These are phyloP conservation scores for Spea hammondii DNA, from an alignment of 2,797 vertebrate species.

Conservation along the genomic window DNA sequence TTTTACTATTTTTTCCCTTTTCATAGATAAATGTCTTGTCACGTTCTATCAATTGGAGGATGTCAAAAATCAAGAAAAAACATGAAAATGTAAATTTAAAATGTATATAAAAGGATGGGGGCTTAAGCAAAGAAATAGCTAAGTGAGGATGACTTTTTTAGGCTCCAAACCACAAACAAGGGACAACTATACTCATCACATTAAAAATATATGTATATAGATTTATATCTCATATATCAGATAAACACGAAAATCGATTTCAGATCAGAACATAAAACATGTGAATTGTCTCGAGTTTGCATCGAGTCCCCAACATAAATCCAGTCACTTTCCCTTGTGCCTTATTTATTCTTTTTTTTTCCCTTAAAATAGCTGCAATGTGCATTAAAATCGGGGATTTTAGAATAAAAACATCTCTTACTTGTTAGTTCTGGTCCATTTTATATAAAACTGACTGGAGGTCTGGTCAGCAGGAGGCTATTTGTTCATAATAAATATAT, in stretches of 20 bases:
- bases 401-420: conserved; percentile 84
- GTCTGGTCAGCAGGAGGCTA: conserved; percentile 13
- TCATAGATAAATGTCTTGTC: not conserved
- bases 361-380: conserved; percentile 65
- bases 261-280: conserved; percentile 71
- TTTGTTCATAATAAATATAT: not conserved
- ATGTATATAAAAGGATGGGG: not conserved
- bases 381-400: conserved; percentile 58
- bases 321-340: conserved; percentile 60
- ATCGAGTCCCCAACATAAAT: conserved; percentile 69
- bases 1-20: not conserved
- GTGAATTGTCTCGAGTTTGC: conserved; percentile 65
- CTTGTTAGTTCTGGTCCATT: conserved; percentile 81
- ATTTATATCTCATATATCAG: conserved; percentile 71
- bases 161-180: conserved; percentile 65
- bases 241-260: conserved; percentile 67
- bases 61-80: not conserved
- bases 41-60: not conserved
- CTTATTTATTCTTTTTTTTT: conserved; percentile 43
- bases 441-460: conserved; percentile 30
- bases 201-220: conserved; percentile 65
- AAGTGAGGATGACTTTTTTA: conserved; percentile 5
- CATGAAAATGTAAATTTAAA: not conserved
- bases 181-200: conserved; percentile 60
- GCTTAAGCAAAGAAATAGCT: not conserved